Percentiles rank a stretch among this genome's conserved stretches.
phyloP scores from a whole-genome alignment of 2,888 invertebrate species.

The Drosophila melanosoma region DNA sequence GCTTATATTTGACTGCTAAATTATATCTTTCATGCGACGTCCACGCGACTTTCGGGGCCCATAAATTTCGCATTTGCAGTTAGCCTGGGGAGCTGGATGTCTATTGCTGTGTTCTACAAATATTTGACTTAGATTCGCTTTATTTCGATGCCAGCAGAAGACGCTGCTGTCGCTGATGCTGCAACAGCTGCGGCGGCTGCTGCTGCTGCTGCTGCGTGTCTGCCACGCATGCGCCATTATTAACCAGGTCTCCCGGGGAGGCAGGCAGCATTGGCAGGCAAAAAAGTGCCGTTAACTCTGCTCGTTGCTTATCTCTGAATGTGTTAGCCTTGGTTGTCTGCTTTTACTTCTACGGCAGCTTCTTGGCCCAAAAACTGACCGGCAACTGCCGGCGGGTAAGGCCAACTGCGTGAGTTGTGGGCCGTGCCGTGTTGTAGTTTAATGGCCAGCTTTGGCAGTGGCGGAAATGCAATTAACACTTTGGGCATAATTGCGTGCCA shows the following conservation, averaged over 20 bases:
- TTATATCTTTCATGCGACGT: constrained; percentile 47
- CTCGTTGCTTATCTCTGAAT: constrained; percentile 64
- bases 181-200: constrained; percentile 21
- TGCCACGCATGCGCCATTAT: constrained; percentile 76
- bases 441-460: constrained; percentile 50
- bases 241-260: constrained; percentile 31
- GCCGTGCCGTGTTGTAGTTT: constrained; percentile 56
- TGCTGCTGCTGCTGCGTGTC: constrained; percentile 54
- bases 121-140: constrained; percentile 76
- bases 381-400: constrained; percentile 47
- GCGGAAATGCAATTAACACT: constrained; percentile 80
- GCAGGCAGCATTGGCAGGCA: background rate
- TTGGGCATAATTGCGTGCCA: constrained; percentile 80
- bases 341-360: constrained; percentile 43
- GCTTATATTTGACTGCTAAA: background rate
- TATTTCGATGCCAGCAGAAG: constrained; percentile 28
- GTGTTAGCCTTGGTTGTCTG: constrained; percentile 48
- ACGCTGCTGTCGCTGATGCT: constrained; percentile 16
- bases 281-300: constrained; percentile 61
- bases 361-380: constrained; percentile 23
- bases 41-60: constrained; percentile 65
- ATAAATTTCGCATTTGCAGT: constrained; percentile 76
- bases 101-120: constrained; percentile 64
- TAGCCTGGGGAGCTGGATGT: constrained; percentile 52
- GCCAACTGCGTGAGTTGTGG: constrained; percentile 78